Base-by-base conservation (phyloP, 1,140 invertebrate genomes). In the Bactericera cockerelli region DNA sequence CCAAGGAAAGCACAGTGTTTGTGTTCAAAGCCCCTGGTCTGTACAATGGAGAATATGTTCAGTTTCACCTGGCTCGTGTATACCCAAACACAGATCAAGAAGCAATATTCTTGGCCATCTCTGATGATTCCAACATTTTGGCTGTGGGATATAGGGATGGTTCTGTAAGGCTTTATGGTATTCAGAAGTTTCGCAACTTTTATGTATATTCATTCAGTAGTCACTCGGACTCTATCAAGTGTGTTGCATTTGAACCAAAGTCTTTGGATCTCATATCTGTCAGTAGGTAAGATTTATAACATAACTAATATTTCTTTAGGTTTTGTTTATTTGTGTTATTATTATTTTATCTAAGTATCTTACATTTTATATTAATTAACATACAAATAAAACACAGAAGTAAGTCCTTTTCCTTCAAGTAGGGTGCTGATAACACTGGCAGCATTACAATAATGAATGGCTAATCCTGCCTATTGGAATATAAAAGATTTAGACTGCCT, bases 41-140 rank as follows among this genome's bases (percentile, higher is more conserved):
- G 21, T 80, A 84, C 67, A 81, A 80, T 1, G 83, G 86, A 25
- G 79, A 91, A 67, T 93, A 84, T 67, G 90, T 93, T 73, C 86
- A 90, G 1, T 96, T 98, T 73, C 72, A 85, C 2, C 80, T 96
- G 75, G 83, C 89, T 68, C 74, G 83, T 60, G 83, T 88, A 1
- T 93, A 89, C 70, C 79, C 84, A 64, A 83, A 83, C 33, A 77
- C 86, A 22, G 80, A 78, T 62, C 87, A 93, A 72, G 83, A 90
- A 61, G 84, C 87, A 0, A 86, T 84, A 0, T 92, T 81, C 68
- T 65, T 98, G 16, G 83, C 90, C 70, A 98, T 94, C 94, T 93
- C 91, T 0, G 78, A 76, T 38, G 93, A 97, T 73, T 96, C 93
- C 0, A 80, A 84, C 64, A 72, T 92, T 22, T 70, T 96, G 24